Evolutionary conservation across 2,797 vertebrate genomes (phyloP), one percentile per base, ranked within the genome.

Genomic region (Sebastes umbrosus): DNA sequence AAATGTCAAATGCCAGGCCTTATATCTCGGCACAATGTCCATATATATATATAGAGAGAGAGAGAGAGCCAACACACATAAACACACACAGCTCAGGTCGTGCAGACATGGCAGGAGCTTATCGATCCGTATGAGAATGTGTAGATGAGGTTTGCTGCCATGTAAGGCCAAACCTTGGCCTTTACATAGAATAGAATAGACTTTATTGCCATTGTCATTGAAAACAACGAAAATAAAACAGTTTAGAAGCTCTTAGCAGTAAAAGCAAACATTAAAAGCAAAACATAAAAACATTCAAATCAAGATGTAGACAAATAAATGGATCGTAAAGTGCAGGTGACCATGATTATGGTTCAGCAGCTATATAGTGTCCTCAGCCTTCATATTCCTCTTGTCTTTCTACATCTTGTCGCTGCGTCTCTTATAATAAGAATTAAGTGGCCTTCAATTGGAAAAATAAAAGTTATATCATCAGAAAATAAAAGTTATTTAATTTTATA

Each of bases 41-140:
- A 88, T 39, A n/a, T 52, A 43, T 39, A 39, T 39, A 39, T 5
- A 36, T 1, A 36, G 0, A 36, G 5, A 39, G 36, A 36, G 13
- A 46, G 43, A 85, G 91, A 94, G 77, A 89, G 84, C 79, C 78
- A 78, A 32, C 85, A 69, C 90, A 84, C 87, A 80, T 72, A 87
- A 82, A 90, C 89, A 80, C 89, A 80, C 86, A 76, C 79, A 83
- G 86, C 92, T 84, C 85, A 58, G 91, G 84, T 90, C 90, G 87
- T 79, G 84, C 87, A 90, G 95, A 92, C 95, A 86, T 82, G 95
- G 90, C 94, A 93, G 87, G 82, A 93, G 94, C 87, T 43, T 95
- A 97, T 97, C 95, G 96, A 97, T 95, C 95, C 90, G 87, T 68
- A 95, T 95, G 95, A 95, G 96, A 96, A 96, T 93, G 94, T 92